Evolutionary conservation across 2,113 vertebrate species (phyloP), one percentile per base, ranked within the genome.

Genomic region (Lamprologus tigripictilis): DNA sequence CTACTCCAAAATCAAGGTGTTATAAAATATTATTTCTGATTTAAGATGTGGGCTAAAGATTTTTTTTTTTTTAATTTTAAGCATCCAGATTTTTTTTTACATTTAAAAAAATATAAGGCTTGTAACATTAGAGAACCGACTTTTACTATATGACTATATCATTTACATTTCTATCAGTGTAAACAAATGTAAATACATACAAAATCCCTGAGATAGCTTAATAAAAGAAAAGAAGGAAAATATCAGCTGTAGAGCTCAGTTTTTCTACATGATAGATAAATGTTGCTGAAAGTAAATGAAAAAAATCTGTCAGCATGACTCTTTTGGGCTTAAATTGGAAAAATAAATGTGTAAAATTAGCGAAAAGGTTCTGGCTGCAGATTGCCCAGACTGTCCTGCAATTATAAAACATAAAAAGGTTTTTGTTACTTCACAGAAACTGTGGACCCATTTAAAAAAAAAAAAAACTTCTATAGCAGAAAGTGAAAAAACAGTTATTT

Each of bases 111-210:
- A 14, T 40, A 40, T 1, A 21, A 23, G 11, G 3, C n/a, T 35
- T 68, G 0, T 68, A 68, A 40, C 0, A 0, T 8, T 37, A 37
- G 19, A 68, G 33, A 68, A 68, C 19, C 0, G 0, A n/a, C 33
- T 5, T 68, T 37, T 37, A 21, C 19, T 68, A 66, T 37, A n/a
- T n/a, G 1, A 35, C 16, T 66, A 35, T 68, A 68, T 68, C 7
- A 37, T 63, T 68, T 68, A 68, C n/a, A 13, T 40, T 68, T 68
- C n/a, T 1, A 13, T 68, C 7, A 23, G 35, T 13, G n/a, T 23
- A 71, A 14, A 71, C 1, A 71, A 71, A 40, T 71, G 35, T 40
- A 42, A 42, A 37, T 42, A 40, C 35, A 40, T 12, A 42, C 35
- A 42, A 23, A 42, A 71, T 71, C 35, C 35, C 35, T 2, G 12